Evolutionary conservation across 2,888 invertebrate species (phyloP).

Genomic region (Seira musarum): DNA sequence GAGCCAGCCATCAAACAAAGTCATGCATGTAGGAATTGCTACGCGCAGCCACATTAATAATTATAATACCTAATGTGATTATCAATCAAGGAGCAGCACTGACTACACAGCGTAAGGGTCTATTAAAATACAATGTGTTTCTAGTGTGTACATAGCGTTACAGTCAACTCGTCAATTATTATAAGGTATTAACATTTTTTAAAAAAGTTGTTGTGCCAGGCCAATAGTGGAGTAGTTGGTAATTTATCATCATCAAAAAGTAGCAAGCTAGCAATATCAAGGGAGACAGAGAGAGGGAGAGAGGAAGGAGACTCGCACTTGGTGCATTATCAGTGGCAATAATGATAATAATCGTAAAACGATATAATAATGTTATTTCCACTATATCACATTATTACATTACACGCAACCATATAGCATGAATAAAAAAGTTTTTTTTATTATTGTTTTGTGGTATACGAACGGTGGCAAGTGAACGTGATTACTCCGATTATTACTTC

Average conservation of each 20-base stretch:
- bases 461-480: conserved; percentile 3
- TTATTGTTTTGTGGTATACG: neutral
- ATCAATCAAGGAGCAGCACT: conserved; percentile 7
- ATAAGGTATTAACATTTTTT: conserved; percentile 4
- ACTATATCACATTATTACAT: neutral
- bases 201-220: conserved; percentile 26
- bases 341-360: conserved; percentile 14
- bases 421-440: too few species aligned
- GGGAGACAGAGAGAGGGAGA: too few species aligned
- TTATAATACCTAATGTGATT: conserved; percentile 14
- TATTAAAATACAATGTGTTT: neutral
- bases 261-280: too few species aligned
- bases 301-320: conserved; percentile 21
- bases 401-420: neutral
- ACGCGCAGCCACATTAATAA: neutral
- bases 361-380: conserved; percentile 28
- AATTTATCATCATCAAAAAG: conserved; percentile 44
- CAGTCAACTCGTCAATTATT: neutral
- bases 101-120: neutral
- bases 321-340: conserved; percentile 1
- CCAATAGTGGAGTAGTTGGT: conserved; percentile 7
- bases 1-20: conserved; percentile 15
- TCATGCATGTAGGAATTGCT: conserved; percentile 11
- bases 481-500: neutral
- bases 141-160: neutral